phyloP scores from a whole-genome alignment of 1,140 invertebrate genomes.

The Pseudomyrmex pallidus region DNA sequence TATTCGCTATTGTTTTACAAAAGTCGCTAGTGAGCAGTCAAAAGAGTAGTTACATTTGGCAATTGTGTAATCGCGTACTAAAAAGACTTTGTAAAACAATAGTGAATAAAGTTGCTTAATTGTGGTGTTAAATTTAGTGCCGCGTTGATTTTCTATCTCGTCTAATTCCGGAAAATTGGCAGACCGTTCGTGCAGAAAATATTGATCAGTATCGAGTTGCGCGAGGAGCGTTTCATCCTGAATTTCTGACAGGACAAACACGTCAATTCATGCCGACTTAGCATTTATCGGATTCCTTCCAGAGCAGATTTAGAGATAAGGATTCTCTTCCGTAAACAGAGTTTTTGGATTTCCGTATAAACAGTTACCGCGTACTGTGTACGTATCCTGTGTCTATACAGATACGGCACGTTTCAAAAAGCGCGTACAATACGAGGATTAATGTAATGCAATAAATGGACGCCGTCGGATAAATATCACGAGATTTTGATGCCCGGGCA shows the following conservation, averaged over 20 bases:
- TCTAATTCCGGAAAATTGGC: background rate
- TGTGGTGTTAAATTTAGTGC: too few species aligned
- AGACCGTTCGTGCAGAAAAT: constrained; percentile 22
- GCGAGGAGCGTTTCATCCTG: constrained; percentile 10
- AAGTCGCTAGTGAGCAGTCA: too few species aligned
- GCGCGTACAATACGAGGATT: background rate
- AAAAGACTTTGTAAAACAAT: too few species aligned
- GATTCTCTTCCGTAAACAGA: constrained; percentile 5
- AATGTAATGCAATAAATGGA: constrained; percentile 23
- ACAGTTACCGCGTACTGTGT: constrained; percentile 6
- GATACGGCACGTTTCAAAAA: too few species aligned
- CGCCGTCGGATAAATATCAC: constrained; percentile 21
- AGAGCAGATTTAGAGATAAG: constrained; percentile 27
- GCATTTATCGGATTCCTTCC: constrained; percentile 34
- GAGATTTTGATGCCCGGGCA: constrained; percentile 22
- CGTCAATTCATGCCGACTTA: constrained; percentile 11
- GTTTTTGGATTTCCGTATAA: constrained; percentile 8
- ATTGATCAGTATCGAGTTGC: constrained; percentile 28
- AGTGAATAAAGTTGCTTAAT: too few species aligned
- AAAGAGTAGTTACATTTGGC: too few species aligned
- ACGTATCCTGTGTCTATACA: background rate
- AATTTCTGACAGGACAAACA: constrained; percentile 28
- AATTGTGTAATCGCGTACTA: too few species aligned
- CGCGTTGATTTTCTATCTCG: too few species aligned
- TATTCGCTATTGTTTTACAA: too few species aligned